Evolutionary conservation across 2,113 vertebrate genomes (phyloP).

Genomic region (Pygoscelis antarcticus): DNA sequence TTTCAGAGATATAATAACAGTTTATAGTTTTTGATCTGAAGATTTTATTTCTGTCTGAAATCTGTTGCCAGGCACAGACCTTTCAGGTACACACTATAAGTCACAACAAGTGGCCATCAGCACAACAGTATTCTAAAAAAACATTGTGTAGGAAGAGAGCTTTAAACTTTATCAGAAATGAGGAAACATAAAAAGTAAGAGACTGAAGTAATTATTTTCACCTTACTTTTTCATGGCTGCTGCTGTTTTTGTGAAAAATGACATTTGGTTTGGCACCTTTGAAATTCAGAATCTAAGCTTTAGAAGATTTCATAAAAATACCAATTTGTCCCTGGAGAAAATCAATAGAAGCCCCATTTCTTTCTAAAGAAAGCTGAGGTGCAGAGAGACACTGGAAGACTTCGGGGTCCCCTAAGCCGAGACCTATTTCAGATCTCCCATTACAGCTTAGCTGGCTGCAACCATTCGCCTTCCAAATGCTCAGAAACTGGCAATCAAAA

Average conservation of each 20-base stretch:
- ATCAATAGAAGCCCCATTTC: background rate
- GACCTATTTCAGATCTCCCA: background rate
- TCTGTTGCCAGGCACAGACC: background rate
- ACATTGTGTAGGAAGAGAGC: background rate
- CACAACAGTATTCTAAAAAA: background rate
- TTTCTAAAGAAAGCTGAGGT: background rate
- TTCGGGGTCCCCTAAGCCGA: background rate
- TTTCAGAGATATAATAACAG: background rate
- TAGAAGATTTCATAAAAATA: background rate
- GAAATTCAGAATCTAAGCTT: background rate
- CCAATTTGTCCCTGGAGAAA: background rate
- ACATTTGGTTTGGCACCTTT: background rate
- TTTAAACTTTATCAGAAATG: background rate
- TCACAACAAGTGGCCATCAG: background rate
- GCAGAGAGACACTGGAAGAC: background rate
- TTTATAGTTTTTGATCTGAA: background rate
- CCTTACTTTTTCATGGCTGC: background rate
- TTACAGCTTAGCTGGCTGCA: background rate
- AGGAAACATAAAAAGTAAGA: background rate
- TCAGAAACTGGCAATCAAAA: background rate
- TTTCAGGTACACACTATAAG: background rate
- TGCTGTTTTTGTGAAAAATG: background rate
- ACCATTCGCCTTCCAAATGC: background rate
- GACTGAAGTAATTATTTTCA: background rate
- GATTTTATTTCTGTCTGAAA: background rate